Evolutionary conservation across 2,113 vertebrate genomes (phyloP).

Genomic region (Riparia riparia): DNA sequence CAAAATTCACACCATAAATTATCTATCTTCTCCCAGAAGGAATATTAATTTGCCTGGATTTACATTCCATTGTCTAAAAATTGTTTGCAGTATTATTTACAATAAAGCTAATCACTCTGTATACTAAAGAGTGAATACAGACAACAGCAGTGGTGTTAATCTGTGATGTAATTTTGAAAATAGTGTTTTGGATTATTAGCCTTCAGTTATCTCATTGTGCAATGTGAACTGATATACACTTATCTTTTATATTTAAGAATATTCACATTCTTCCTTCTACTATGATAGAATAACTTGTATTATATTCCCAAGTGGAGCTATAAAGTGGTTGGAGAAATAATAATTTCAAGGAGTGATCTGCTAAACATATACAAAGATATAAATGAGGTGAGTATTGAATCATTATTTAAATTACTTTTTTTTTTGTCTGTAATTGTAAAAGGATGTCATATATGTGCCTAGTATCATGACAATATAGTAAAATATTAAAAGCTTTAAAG

Average conservation of each 20-base stretch:
- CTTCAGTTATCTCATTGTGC: background rate
- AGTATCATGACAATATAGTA: background rate
- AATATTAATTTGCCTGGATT: constrained; percentile 34
- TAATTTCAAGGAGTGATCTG: background rate
- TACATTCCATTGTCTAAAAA: background rate
- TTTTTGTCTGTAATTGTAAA: background rate
- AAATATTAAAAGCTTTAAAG: background rate
- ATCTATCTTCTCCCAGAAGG: background rate
- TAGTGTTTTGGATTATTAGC: background rate
- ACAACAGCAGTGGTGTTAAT: background rate
- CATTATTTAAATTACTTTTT: background rate
- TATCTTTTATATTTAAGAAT: background rate
- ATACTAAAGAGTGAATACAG: constrained; percentile 4
- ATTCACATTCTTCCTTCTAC: background rate
- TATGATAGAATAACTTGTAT: background rate
- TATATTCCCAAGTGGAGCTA: background rate
- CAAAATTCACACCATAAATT: background rate
- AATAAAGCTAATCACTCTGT: background rate
- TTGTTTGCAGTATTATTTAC: background rate
- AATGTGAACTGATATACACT: background rate
- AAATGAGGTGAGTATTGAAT: background rate
- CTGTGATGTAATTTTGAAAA: background rate
- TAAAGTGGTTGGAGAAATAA: background rate
- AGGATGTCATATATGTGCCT: background rate
- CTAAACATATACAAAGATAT: background rate